A percentile compares a stretch with the other conserved stretches of the same genome.
Conservation (phyloP, 2,113 vertebrate species). For the Epinephelus fuscoguttatus region DNA sequence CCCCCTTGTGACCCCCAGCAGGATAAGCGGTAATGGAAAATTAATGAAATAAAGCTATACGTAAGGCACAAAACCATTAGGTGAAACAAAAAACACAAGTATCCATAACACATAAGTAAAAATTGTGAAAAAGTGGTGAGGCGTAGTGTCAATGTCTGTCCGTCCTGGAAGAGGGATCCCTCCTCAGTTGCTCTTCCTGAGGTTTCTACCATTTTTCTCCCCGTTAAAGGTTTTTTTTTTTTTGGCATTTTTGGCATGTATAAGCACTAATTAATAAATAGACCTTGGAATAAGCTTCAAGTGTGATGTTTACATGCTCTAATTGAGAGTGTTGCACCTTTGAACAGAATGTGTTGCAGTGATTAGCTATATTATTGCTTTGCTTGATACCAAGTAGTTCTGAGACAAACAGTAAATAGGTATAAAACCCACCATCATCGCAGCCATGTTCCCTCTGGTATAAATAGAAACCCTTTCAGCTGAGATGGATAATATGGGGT, state of each 20-base stretch:
- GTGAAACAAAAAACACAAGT: neutral
- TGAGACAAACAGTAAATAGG: neutral
- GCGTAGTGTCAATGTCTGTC: neutral
- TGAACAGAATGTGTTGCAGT: neutral
- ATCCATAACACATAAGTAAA: neutral
- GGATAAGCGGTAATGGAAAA: no score
- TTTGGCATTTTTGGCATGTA: no score
- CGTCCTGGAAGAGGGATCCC: no score
- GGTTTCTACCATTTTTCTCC: no score
- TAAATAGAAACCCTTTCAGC: slow-evolving; percentile 1
- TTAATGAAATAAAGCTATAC: no score
- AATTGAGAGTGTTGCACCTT: neutral
- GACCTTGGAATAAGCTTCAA: neutral
- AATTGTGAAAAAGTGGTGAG: neutral
- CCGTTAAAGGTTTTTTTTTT: no score
- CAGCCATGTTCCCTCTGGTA: neutral
- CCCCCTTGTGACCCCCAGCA: no score
- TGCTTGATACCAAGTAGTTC: neutral
- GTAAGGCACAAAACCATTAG: neutral
- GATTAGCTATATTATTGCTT: neutral
- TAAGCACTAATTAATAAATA: neutral
- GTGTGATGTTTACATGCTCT: neutral
- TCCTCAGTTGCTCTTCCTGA: no score
- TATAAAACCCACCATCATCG: neutral
- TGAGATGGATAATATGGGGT: neutral